These are phyloP conservation scores for Montipora cactus DNA, from an alignment of 64 coral and sea anemone species.

Conservation along the genomic window DNA sequence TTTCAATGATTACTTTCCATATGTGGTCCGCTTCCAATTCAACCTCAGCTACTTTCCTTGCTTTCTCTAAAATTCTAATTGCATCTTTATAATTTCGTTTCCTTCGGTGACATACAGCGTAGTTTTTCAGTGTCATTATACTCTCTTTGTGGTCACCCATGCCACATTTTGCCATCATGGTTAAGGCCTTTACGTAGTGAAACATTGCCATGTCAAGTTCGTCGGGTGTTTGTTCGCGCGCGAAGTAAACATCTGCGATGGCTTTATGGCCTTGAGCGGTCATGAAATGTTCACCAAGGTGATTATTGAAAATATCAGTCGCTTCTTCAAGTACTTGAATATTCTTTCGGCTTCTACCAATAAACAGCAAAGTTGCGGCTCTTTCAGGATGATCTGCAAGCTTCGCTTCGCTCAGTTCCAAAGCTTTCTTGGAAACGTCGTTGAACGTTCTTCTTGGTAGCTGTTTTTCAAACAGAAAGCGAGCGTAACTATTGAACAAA, in stretches of 20 bases:
- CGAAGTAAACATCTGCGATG: conserved; percentile 33
- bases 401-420: neutral
- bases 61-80: neutral
- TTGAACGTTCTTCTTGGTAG: neutral
- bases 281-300: conserved; percentile 27
- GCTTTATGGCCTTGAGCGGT: conserved; percentile 39
- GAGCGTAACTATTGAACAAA: conserved; percentile 50
- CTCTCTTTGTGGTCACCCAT: neutral
- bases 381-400: neutral
- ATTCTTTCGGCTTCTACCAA: neutral
- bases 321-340: neutral
- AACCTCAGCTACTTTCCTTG: neutral
- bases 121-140: conserved; percentile 37
- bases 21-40: neutral
- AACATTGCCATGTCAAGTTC: neutral
- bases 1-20: conserved; percentile 21
- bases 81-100: neutral
- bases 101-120: neutral
- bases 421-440: neutral
- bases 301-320: neutral
- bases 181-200: neutral
- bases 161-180: neutral
- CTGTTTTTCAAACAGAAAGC: conserved; percentile 21
- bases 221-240: neutral
- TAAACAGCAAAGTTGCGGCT: neutral